Percentiles rank a stretch among this genome's conserved stretches.
Conservation (phyloP, 1,140 invertebrate species). For the Macrotrachela quadricornifera region DNA sequence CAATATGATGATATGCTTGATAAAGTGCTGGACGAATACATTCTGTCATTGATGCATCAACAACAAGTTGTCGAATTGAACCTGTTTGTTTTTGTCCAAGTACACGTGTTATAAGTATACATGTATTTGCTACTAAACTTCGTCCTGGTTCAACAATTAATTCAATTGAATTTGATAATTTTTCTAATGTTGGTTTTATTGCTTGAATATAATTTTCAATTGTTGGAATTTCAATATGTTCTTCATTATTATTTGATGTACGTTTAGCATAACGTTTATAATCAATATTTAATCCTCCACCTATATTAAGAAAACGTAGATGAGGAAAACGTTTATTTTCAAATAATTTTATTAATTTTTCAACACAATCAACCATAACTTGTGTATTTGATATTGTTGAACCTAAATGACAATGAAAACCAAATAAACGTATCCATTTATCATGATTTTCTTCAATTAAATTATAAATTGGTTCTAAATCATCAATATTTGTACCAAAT, state of each 20-base stretch:
- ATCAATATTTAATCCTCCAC: constrained; percentile 28
- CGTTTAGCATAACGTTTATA: constrained; percentile 15
- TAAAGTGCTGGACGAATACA: constrained; percentile 31
- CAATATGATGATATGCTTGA: constrained; percentile 26
- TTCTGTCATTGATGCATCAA: constrained; percentile 22
- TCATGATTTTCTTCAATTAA: constrained; percentile 7
- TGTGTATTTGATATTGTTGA: constrained; percentile 18
- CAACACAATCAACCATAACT: constrained; percentile 9
- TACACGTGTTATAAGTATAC: constrained; percentile 16
- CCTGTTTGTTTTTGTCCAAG: constrained; percentile 16
- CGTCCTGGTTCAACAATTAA: constrained; percentile 30
- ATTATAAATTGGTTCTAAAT: constrained; percentile 12
- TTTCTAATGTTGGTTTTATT: constrained; percentile 10
- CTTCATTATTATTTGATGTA: not conserved
- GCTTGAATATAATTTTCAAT: constrained; percentile 12
- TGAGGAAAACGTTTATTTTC: constrained; percentile 7
- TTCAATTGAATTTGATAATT: constrained; percentile 14
- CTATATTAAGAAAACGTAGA: constrained; percentile 22
- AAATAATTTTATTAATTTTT: constrained; percentile 10
- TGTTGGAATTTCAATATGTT: constrained; percentile 4
- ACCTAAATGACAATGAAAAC: constrained; percentile 28
- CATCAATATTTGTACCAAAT: constrained; percentile 16
- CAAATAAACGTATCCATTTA: constrained; percentile 15
- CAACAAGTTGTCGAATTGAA: constrained; percentile 17
- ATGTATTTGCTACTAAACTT: constrained; percentile 26